phyloP scores from a whole-genome alignment of 2,797 vertebrate genomes.

The Sebastes minor region DNA sequence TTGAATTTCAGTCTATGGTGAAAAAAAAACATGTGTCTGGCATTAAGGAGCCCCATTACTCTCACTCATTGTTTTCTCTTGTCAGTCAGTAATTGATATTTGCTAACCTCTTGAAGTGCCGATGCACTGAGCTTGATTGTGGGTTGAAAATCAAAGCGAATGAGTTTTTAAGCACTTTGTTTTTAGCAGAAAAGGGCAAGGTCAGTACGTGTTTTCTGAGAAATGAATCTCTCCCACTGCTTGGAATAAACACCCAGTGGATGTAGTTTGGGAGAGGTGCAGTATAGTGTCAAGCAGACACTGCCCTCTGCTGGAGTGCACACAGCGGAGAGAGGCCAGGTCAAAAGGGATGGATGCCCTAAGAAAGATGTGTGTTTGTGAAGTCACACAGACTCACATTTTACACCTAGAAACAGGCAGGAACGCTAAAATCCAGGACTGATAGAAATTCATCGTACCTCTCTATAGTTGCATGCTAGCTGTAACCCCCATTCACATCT shows the following conservation, averaged over 20 bases:
- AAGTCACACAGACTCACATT: constrained; percentile 7
- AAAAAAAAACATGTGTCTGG: not conserved
- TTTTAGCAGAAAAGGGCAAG: not conserved
- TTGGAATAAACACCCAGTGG: constrained; percentile 15
- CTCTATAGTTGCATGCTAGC: not conserved
- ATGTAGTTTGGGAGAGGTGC: not conserved
- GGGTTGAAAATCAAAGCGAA: not conserved
- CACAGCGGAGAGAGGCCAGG: constrained; percentile 24
- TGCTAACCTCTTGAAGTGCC: not conserved
- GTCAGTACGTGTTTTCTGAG: not conserved
- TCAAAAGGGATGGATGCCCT: constrained; percentile 11
- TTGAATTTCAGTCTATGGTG: not conserved
- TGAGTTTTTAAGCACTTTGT: not conserved
- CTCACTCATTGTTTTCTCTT: not conserved
- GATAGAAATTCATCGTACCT: constrained; percentile 4
- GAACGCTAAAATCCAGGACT: not conserved
- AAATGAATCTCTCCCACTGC: not conserved
- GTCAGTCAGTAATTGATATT: not conserved
- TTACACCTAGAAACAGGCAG: not conserved
- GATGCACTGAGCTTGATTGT: not conserved
- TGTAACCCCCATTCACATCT: constrained; percentile 20
- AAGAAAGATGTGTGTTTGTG: constrained; percentile 1
- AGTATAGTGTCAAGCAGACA: constrained; percentile 53
- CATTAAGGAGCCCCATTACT: not conserved
- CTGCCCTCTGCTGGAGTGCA: constrained; percentile 77